phyloP scores from a whole-genome alignment of 2,888 invertebrate genomes.

The Epirrhoe tristata region DNA sequence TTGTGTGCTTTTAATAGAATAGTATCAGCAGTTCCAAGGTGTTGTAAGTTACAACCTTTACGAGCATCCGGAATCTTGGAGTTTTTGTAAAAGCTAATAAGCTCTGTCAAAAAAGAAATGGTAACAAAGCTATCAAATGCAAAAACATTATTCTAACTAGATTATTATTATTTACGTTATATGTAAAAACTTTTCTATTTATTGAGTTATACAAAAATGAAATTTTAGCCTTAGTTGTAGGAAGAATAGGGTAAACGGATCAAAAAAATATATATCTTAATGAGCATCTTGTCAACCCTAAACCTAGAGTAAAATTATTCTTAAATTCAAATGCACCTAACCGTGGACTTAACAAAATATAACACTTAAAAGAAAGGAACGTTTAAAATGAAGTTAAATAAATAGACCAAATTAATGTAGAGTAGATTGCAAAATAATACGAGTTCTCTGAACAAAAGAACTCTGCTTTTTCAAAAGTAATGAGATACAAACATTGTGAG shows the following conservation, averaged over 20 bases:
- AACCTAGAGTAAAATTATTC: background rate
- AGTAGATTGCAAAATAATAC: constrained; percentile 18
- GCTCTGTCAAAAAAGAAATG: constrained; percentile 8
- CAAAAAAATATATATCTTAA: background rate
- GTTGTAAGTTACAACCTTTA: constrained; percentile 42
- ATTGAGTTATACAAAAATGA: too few species aligned
- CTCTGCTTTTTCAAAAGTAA: constrained; percentile 17
- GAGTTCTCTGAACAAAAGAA: constrained; percentile 21
- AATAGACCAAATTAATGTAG: constrained; percentile 17
- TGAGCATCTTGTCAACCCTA: background rate
- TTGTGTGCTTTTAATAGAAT: background rate
- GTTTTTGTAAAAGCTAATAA: constrained; percentile 40
- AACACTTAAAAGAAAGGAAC: constrained; percentile 9
- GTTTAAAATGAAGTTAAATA: constrained; percentile 7
- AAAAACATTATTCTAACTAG: too few species aligned
- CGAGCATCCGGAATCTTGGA: constrained; percentile 32
- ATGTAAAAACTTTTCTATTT: too few species aligned
- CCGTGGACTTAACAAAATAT: constrained; percentile 7
- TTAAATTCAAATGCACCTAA: background rate
- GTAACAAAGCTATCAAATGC: background rate
- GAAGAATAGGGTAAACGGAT: background rate
- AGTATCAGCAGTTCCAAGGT: constrained; percentile 14
- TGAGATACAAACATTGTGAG: constrained; percentile 27
- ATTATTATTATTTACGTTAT: too few species aligned
- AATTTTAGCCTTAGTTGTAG: too few species aligned